Percentiles rank a stretch among this genome's conserved stretches.
phyloP scores from a whole-genome alignment of 2,888 invertebrate genomes.

The Mesodorylaimus sp. region DNA sequence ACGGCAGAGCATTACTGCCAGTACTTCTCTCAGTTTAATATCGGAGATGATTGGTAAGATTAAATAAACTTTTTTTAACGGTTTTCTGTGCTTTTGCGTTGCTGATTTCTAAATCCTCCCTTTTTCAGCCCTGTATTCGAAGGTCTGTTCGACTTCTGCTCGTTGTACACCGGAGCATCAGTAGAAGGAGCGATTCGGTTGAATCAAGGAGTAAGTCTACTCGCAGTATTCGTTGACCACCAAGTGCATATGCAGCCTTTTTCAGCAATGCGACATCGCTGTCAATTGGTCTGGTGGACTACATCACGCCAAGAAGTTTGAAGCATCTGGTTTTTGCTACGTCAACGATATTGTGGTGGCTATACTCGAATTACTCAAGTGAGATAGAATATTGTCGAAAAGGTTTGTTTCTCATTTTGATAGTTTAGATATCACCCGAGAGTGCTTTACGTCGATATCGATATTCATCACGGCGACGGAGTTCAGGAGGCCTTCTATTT shows the following conservation, averaged over 20 bases:
- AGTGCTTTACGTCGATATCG: slow-evolving; percentile 93
- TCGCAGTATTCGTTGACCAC: background rate
- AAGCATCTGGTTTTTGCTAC: slow-evolving; percentile 97
- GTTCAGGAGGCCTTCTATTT: slow-evolving; percentile 95
- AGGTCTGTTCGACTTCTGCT: slow-evolving; percentile 93
- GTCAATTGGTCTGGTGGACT: slow-evolving; percentile 98
- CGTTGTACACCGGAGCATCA: slow-evolving; percentile 89
- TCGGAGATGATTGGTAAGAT: slow-evolving; percentile 71
- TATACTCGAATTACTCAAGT: slow-evolving; percentile 67
- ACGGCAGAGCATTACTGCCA: slow-evolving; percentile 82
- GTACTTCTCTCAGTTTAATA: slow-evolving; percentile 78
- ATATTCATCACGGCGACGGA: slow-evolving; percentile 90
- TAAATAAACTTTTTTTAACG: slow-evolving; percentile 5
- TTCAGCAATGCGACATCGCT: slow-evolving; percentile 59
- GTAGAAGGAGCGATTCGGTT: slow-evolving; percentile 87
- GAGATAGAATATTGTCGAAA: slow-evolving; percentile 14
- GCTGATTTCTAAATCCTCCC: background rate
- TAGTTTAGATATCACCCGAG: slow-evolving; percentile 61
- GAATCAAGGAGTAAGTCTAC: slow-evolving; percentile 51
- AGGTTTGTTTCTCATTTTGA: background rate
- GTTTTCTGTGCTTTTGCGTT: background rate
- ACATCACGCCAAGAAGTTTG: slow-evolving; percentile 97
- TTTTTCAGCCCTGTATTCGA: slow-evolving; percentile 45
- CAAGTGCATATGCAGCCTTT: slow-evolving; percentile 9
- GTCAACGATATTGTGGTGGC: slow-evolving; percentile 97